phyloP scores from a whole-genome alignment of 1,140 invertebrate genomes.

The Radopholus similis region DNA sequence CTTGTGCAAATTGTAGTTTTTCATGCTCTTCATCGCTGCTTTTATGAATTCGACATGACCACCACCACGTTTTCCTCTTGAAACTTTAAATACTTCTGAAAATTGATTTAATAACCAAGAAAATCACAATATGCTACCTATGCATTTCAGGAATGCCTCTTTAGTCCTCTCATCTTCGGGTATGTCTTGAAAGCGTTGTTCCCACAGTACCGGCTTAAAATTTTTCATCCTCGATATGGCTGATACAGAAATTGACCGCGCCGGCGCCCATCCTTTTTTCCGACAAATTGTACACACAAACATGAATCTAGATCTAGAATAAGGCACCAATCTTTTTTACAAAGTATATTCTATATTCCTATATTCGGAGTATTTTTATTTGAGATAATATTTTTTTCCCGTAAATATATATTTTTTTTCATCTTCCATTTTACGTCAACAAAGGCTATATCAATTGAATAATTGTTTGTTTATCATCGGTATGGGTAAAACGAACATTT shows the following conservation, averaged over 20 bases:
- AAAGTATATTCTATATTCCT: too few relatives aligned
- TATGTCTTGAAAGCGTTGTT: constrained; percentile 38
- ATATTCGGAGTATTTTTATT: too few relatives aligned
- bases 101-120: background rate
- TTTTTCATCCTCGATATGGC: background rate
- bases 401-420: too few relatives aligned
- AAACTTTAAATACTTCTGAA: constrained; percentile 39
- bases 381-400: too few relatives aligned
- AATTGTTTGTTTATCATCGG: too few relatives aligned
- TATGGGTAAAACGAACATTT: too few relatives aligned
- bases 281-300: background rate
- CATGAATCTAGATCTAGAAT: too few relatives aligned
- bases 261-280: too few relatives aligned
- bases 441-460: too few relatives aligned
- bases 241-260: too few relatives aligned
- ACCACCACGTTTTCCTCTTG: constrained; percentile 53
- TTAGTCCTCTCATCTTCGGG: constrained; percentile 31
- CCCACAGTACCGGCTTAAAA: constrained; percentile 15
- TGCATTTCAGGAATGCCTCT: constrained; percentile 26
- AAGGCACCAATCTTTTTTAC: too few relatives aligned
- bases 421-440: too few relatives aligned
- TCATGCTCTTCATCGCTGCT: constrained; percentile 78
- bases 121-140: constrained; percentile 20
- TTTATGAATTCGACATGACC: constrained; percentile 91
- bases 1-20: constrained; percentile 77